These are phyloP conservation scores for Drosophila albomicans DNA, from an alignment of 1,140 invertebrate genomes.

Conservation along the genomic window DNA sequence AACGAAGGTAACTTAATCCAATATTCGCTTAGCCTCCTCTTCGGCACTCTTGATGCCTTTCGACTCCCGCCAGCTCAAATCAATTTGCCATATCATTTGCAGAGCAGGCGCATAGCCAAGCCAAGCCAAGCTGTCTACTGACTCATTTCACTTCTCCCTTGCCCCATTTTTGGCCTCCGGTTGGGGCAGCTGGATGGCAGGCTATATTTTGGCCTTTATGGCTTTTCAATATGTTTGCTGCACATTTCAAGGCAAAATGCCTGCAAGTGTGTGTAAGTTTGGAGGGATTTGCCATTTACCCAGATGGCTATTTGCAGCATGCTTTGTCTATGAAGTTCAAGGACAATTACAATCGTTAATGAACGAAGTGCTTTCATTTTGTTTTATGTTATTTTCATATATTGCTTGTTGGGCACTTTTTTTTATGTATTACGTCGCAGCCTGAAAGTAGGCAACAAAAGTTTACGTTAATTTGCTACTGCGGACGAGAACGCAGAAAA, in stretches of 20 bases:
- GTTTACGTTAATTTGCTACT: slow-evolving; percentile 18
- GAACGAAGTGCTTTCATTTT: slow-evolving; percentile 25
- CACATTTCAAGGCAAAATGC: slow-evolving; percentile 37
- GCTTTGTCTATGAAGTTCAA: slow-evolving; percentile 41
- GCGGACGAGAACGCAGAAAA: slow-evolving; percentile 27
- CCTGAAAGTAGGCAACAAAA: slow-evolving; percentile 39
- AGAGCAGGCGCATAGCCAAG: slow-evolving; percentile 25
- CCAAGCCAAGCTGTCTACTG: slow-evolving; percentile 15
- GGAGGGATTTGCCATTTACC: slow-evolving; percentile 27
- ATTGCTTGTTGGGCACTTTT: background rate
- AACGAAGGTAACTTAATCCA: slow-evolving; percentile 12
- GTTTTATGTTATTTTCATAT: slow-evolving; percentile 14
- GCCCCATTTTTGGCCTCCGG: too few species aligned
- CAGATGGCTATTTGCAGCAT: slow-evolving; percentile 18
- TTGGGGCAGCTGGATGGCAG: background rate
- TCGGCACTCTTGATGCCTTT: background rate
- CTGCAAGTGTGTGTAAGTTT: slow-evolving; percentile 3
- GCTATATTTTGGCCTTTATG: slow-evolving; percentile 33
- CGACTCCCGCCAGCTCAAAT: slow-evolving; percentile 1
- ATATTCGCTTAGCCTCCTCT: background rate
- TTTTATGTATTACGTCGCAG: slow-evolving; percentile 25
- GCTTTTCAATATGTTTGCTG: slow-evolving; percentile 38
- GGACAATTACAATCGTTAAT: slow-evolving; percentile 42
- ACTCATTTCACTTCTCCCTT: background rate
- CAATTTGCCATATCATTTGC: slow-evolving; percentile 42